These are phyloP conservation scores for Steinernema scapterisci DNA, from an alignment of 2,888 invertebrate genomes.

Conservation along the genomic window DNA sequence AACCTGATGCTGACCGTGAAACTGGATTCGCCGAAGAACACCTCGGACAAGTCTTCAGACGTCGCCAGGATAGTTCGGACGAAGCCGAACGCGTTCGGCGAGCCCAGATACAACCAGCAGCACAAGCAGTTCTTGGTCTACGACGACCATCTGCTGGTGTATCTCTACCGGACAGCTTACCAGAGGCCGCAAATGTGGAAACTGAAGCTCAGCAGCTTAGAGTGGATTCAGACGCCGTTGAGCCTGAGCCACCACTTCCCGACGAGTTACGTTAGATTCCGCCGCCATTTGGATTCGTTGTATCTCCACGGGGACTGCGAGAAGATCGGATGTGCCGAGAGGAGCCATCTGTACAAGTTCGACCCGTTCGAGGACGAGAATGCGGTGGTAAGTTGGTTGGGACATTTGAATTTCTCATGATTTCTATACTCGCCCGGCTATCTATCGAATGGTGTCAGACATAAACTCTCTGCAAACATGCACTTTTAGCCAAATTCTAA, in stretches of 20 bases:
- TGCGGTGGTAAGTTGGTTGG: background rate
- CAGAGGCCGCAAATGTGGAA: slow-evolving; percentile 28
- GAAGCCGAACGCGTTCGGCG: slow-evolving; percentile 14
- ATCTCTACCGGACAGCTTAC: slow-evolving; percentile 22
- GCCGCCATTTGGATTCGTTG: slow-evolving; percentile 3
- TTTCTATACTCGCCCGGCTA: too few species aligned
- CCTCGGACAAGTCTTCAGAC: background rate
- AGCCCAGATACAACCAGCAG: slow-evolving; percentile 18
- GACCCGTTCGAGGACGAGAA: slow-evolving; percentile 27
- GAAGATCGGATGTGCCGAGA: background rate
- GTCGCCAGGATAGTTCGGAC: background rate
- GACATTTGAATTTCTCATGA: too few species aligned
- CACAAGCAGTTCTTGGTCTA: slow-evolving; percentile 36
- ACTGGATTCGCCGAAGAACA: slow-evolving; percentile 24
- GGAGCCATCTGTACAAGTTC: slow-evolving; percentile 28
- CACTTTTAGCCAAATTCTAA: background rate
- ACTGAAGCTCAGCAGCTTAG: slow-evolving; percentile 28
- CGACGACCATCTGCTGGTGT: slow-evolving; percentile 34
- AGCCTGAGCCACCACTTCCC: slow-evolving; percentile 16
- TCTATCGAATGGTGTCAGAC: too few species aligned
- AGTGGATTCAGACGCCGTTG: slow-evolving; percentile 1
- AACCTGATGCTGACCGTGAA: slow-evolving; percentile 34
- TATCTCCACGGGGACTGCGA: slow-evolving; percentile 34
- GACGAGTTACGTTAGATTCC: slow-evolving; percentile 31
- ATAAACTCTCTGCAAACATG: background rate